Percentiles rank a stretch among this genome's conserved stretches.
Conservation (phyloP, 2,113 vertebrate genomes). For the Pollimyrus isidori region DNA sequence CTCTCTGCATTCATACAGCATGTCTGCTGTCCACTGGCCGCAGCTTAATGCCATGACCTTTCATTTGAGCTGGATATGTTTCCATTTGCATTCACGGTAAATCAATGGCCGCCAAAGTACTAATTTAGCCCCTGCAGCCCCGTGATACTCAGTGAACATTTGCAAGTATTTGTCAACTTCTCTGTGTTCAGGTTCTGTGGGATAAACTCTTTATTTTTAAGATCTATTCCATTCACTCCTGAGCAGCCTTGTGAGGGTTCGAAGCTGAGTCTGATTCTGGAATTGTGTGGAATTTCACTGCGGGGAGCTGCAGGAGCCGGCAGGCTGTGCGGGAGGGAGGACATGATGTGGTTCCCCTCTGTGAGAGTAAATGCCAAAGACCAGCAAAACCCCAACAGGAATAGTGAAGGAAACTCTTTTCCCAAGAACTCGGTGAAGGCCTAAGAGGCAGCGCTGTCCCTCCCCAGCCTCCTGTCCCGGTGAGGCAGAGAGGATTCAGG, state of each 20-base stretch:
- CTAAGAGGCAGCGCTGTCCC: no score
- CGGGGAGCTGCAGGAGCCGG: background rate
- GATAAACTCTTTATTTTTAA: background rate
- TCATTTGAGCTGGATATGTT: background rate
- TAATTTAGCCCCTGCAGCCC: slow-evolving; percentile 28
- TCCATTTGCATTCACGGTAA: background rate
- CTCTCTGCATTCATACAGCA: background rate
- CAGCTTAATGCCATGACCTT: background rate
- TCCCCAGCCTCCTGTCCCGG: no score
- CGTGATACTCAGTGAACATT: background rate
- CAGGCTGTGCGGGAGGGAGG: background rate
- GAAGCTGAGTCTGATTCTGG: background rate
- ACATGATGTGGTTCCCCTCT: background rate
- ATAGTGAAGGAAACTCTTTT: background rate
- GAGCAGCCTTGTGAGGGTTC: background rate
- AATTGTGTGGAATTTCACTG: background rate
- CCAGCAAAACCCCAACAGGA: background rate
- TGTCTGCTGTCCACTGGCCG: background rate
- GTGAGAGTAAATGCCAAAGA: background rate
- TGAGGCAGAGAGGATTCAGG: background rate
- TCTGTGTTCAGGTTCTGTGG: background rate
- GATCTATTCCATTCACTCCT: background rate
- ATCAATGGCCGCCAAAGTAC: background rate
- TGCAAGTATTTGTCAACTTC: background rate
- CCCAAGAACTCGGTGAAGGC: background rate